Evolutionary conservation across 2,113 vertebrate species (phyloP).

Genomic region (Pithys albifrons): DNA sequence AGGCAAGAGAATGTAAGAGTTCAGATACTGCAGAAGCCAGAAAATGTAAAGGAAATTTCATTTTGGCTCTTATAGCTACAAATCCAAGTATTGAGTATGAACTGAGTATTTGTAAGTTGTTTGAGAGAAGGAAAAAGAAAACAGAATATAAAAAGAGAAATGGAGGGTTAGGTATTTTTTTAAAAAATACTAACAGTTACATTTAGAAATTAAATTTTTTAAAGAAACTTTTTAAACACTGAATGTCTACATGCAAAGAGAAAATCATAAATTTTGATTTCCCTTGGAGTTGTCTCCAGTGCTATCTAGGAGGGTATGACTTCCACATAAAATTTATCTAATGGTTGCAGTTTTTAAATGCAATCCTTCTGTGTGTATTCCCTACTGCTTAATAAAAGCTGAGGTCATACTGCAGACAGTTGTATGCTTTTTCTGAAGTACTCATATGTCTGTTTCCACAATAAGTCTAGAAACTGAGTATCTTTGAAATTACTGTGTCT

Average conservation of each 20-base stretch:
- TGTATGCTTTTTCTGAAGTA: neutral
- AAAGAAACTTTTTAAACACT: neutral
- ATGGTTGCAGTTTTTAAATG: neutral
- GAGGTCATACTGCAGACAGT: neutral
- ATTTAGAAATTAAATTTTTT: neutral
- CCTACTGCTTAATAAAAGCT: neutral
- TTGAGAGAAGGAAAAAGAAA: neutral
- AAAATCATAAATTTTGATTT: neutral
- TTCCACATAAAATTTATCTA: neutral
- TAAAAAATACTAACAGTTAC: neutral
- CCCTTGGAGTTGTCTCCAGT: rapidly evolving
- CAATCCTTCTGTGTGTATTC: neutral
- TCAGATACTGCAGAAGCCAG: neutral
- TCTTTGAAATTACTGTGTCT: neutral
- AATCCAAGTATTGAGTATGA: neutral
- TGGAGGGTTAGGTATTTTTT: neutral
- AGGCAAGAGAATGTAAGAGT: neutral
- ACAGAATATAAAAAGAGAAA: neutral
- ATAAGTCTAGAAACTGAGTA: neutral
- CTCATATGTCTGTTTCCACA: neutral
- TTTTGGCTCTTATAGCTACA: neutral
- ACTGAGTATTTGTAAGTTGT: neutral
- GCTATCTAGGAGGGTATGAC: neutral
- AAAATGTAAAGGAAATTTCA: neutral
- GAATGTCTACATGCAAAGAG: neutral